phyloP scores from a whole-genome alignment of 1,140 invertebrate species.

The Hylaeus volcanicus region DNA sequence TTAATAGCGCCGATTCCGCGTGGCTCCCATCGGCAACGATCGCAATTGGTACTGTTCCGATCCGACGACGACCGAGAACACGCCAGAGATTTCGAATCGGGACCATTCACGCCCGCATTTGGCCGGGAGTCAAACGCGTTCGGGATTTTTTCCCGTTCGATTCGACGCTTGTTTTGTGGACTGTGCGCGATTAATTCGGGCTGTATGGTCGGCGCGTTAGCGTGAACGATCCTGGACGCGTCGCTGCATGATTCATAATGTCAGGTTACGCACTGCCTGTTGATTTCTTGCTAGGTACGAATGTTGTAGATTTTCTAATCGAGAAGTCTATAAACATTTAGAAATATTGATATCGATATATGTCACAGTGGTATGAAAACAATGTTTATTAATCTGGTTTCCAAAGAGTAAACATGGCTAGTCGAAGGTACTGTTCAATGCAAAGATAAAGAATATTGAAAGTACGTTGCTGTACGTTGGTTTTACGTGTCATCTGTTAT shows the following conservation, averaged over 20 bases:
- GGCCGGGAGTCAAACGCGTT: background rate
- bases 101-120: slow-evolving; percentile 31
- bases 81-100: background rate
- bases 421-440: too few relatives aligned
- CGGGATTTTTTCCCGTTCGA: slow-evolving; percentile 4
- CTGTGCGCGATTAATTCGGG: background rate
- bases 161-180: background rate
- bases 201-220: background rate
- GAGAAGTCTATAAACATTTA: too few relatives aligned
- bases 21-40: background rate
- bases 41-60: background rate
- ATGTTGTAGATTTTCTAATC: too few relatives aligned
- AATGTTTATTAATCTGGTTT: too few relatives aligned
- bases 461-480: too few relatives aligned
- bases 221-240: background rate
- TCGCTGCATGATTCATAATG: background rate
- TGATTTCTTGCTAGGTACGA: too few relatives aligned
- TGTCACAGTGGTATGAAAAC: too few relatives aligned
- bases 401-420: too few relatives aligned
- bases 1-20: slow-evolving; percentile 30
- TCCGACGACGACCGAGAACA: background rate
- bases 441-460: too few relatives aligned
- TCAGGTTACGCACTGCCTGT: too few relatives aligned
- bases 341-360: too few relatives aligned
- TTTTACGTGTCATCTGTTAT: too few relatives aligned